Evolutionary conservation across 2,888 invertebrate species (phyloP).

Genomic region (Trichopoda pennipes): DNA sequence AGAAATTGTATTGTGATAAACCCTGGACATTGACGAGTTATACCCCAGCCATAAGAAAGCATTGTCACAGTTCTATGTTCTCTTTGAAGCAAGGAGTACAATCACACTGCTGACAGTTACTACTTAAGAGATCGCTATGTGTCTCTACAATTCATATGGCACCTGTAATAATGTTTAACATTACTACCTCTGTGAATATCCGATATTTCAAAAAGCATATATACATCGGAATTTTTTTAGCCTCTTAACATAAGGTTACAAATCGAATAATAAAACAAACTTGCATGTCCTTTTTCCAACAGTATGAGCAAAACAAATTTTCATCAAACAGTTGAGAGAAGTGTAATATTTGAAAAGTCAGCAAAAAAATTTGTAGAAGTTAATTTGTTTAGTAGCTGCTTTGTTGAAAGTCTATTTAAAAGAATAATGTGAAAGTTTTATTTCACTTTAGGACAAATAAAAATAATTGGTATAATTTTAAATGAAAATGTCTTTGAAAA

Average conservation of each 20-base stretch:
- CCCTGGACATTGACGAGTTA: too few relatives aligned
- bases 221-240: too few relatives aligned
- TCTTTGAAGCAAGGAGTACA: too few relatives aligned
- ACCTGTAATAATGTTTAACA: too few relatives aligned
- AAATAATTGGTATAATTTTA: not conserved
- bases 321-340: constrained; percentile 12
- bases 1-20: too few relatives aligned
- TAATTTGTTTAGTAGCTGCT: constrained; percentile 59
- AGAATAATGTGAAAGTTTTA: constrained; percentile 1
- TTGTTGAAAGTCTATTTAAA: not conserved
- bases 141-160: too few relatives aligned
- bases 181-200: too few relatives aligned
- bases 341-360: constrained; percentile 53
- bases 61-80: too few relatives aligned
- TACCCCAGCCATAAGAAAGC: too few relatives aligned
- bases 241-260: not conserved
- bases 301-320: not conserved
- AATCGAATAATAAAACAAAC: not conserved
- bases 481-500: not conserved
- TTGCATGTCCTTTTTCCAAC: not conserved
- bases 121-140: too few relatives aligned
- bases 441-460: constrained; percentile 20
- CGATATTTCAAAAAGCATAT: too few relatives aligned
- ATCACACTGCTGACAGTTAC: too few relatives aligned
- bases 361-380: constrained; percentile 54